Conservation (phyloP, 2,888 invertebrate species). For the Trichogramma evanescens region DNA sequence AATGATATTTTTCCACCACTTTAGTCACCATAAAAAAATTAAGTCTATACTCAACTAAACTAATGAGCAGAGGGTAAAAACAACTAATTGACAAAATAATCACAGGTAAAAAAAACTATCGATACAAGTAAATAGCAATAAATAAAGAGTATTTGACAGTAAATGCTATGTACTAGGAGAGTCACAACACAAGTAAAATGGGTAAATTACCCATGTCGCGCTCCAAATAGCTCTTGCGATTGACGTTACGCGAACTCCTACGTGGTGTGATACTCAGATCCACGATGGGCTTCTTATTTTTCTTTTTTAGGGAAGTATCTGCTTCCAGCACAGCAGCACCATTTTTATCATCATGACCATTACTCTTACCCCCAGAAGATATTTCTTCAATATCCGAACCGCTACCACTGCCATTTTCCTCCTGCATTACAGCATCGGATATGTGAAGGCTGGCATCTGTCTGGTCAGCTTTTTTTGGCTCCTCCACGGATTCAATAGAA, state of each 20-base stretch:
- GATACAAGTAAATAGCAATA: too few relatives aligned
- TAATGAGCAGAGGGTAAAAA: too few relatives aligned
- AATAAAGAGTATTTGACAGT: too few relatives aligned
- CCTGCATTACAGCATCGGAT: conserved; percentile 38
- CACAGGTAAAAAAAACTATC: too few relatives aligned
- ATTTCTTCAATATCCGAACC: conserved; percentile 46
- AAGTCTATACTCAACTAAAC: too few relatives aligned
- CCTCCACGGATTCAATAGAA: conserved; percentile 44
- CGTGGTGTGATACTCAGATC: conserved; percentile 48
- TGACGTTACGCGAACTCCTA: conserved; percentile 54
- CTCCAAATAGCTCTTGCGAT: conserved; percentile 54
- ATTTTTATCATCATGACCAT: conserved; percentile 28
- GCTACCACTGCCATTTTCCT: conserved; percentile 42
- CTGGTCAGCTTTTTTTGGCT: conserved; percentile 12
- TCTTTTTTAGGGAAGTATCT: conserved; percentile 35
- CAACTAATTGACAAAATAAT: too few relatives aligned
- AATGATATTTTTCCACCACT: too few relatives aligned
- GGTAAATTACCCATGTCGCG: conserved; percentile 43
- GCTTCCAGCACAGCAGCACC: conserved; percentile 9
- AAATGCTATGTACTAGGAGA: background rate
- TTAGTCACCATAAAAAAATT: too few relatives aligned
- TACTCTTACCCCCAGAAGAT: conserved; percentile 37
- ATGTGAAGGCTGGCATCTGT: conserved; percentile 26
- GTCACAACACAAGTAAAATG: conserved; percentile 7
- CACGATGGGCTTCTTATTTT: conserved; percentile 35